Evolutionary conservation across 2,888 invertebrate genomes (phyloP).

Genomic region (Augiades crinisus): DNA sequence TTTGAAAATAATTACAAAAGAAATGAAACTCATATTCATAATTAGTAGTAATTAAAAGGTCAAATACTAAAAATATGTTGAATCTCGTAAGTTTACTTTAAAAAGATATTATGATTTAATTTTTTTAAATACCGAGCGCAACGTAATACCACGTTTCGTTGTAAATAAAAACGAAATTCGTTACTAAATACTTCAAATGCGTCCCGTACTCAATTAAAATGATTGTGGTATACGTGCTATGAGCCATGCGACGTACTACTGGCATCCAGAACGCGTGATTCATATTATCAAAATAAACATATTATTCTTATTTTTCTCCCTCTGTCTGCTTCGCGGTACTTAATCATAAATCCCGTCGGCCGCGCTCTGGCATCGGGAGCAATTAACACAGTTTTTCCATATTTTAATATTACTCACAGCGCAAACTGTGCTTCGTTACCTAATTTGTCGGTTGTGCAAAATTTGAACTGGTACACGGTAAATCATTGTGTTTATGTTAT

Average conservation of each 20-base stretch:
- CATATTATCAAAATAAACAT: constrained; percentile 62
- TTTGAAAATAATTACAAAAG: too few relatives aligned
- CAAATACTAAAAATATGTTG: too few relatives aligned
- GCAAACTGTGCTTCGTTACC: neutral
- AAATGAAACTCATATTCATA: too few relatives aligned
- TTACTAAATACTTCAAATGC: too few relatives aligned
- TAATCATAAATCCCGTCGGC: constrained; percentile 32
- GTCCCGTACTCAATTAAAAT: neutral
- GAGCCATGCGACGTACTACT: constrained; percentile 32
- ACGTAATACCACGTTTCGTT: neutral
- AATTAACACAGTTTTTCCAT: constrained; percentile 35
- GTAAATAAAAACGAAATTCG: too few relatives aligned
- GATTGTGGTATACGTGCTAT: constrained; percentile 27
- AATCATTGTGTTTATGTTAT: too few relatives aligned
- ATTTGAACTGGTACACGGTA: neutral
- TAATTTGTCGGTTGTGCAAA: constrained; percentile 4
- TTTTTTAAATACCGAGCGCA: too few relatives aligned
- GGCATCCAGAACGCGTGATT: constrained; percentile 45
- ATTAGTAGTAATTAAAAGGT: too few relatives aligned
- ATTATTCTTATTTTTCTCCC: constrained; percentile 46
- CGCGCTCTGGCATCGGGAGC: constrained; percentile 35
- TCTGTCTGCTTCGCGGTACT: constrained; percentile 44
- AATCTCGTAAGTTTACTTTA: too few relatives aligned
- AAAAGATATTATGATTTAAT: too few relatives aligned
- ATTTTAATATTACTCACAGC: constrained; percentile 29